Base-by-base conservation (phyloP, 1,140 invertebrate genomes). In the Drosophila sp. region DNA sequence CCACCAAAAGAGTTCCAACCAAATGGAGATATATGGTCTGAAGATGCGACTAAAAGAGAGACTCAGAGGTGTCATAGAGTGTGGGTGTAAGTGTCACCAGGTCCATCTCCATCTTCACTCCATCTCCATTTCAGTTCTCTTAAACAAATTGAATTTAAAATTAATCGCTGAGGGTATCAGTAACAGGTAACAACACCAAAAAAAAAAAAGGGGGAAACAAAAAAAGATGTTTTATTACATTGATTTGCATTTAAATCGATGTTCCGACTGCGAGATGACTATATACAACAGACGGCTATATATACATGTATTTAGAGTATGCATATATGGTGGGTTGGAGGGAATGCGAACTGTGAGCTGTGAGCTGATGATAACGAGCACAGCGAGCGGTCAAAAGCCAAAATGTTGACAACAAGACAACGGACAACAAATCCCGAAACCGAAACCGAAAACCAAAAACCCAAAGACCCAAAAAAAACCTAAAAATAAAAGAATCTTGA, bases 211-310 rank as follows among this genome's bases (percentile, higher is more conserved):
- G 38, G 34, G 16, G 53, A 32, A 18, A 50, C 36, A 56, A 48
- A 61, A 65, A 79, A 82, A 82, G 70, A 89, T 87, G 83, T 87
- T 87, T 87, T 87, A 87, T 87, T 89, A 89, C 83, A 89, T 83
- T 89, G 79, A 87, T 87, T 87, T 87, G 83, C 83, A 87, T 87
- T 89, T 87, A 87, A 87, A 87, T 87, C 84, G 83, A 87, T 89
- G 82, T 86, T 66, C 48, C 61, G 29, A 72, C 48, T 13, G 34
- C 4, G 51, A 62, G 64, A 51, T 59, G 53, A 32, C 51, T 75
- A 51, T 75, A 72, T 72, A 65, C n/a, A 16, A 53, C 32, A 43
- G 14, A 27, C 25, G 21, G 11, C 50, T 53, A 40, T 48, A 48
- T 61, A 48, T 16, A 41, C 4, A 40, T 40, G n/a, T n/a, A 25